phyloP scores from a whole-genome alignment of 2,888 invertebrate species.

The Polydrusus pterygomalis region DNA sequence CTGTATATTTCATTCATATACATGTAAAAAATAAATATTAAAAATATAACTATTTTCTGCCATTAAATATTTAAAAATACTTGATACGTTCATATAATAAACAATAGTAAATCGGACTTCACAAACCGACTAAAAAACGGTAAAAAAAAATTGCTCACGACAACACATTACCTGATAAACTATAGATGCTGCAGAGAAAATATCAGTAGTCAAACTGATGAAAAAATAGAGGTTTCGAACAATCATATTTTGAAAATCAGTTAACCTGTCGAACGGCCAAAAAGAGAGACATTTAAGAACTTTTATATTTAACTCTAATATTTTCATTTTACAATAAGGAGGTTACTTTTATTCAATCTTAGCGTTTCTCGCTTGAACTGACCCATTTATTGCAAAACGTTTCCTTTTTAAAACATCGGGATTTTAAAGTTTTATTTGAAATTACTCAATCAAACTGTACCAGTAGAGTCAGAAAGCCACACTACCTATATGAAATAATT shows the following conservation, averaged over 20 bases:
- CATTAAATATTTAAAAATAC: too few relatives aligned
- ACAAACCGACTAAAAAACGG: too few relatives aligned
- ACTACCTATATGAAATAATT: too few relatives aligned
- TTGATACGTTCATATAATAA: too few relatives aligned
- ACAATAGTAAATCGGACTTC: too few relatives aligned
- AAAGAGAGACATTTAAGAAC: slow-evolving; percentile 29
- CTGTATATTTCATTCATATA: too few relatives aligned
- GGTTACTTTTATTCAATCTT: background rate
- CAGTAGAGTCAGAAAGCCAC: too few relatives aligned
- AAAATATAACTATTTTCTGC: too few relatives aligned
- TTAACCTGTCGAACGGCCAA: slow-evolving; percentile 19
- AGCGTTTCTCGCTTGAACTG: background rate
- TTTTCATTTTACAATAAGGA: slow-evolving; percentile 13
- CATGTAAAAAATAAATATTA: too few relatives aligned
- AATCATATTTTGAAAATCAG: slow-evolving; percentile 23
- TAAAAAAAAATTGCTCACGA: too few relatives aligned
- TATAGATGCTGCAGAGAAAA: slow-evolving; percentile 19
- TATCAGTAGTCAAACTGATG: slow-evolving; percentile 6
- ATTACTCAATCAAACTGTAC: background rate
- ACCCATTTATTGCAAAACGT: background rate
- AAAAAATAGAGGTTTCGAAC: slow-evolving; percentile 21
- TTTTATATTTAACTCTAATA: slow-evolving; percentile 29
- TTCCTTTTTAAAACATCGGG: background rate
- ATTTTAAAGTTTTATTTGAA: background rate
- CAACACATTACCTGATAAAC: slow-evolving; percentile 30